These are phyloP conservation scores for Amaurobius ferox DNA, from an alignment of 2,888 invertebrate genomes.

Conservation along the genomic window DNA sequence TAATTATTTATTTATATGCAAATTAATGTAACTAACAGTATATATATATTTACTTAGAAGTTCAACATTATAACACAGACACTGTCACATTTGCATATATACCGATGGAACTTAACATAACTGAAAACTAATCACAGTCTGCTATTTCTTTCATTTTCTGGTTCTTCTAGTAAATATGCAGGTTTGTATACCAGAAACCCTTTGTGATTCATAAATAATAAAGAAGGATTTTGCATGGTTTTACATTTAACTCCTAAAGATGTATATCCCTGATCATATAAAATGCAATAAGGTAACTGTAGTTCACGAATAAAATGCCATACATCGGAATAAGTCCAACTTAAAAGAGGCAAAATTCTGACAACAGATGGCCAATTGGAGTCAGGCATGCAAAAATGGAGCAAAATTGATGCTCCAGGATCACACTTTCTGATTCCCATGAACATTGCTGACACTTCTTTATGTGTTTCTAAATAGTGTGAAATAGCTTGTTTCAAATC, in stretches of 20 bases:
- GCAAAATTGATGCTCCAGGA: constrained; percentile 85
- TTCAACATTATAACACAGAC: too few relatives aligned
- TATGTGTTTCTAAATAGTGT: constrained; percentile 80
- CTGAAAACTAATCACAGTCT: not conserved
- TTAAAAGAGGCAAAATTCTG: constrained; percentile 90
- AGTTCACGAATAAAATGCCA: constrained; percentile 91
- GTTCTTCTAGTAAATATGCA: constrained; percentile 31
- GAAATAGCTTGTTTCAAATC: constrained; percentile 85
- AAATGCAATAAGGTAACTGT: constrained; percentile 90
- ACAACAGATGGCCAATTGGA: constrained; percentile 92
- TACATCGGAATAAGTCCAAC: constrained; percentile 93
- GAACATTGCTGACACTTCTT: constrained; percentile 86
- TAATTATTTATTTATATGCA: too few relatives aligned
- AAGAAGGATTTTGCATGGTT: constrained; percentile 22
- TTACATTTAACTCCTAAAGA: constrained; percentile 29
- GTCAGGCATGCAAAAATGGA: constrained; percentile 87
- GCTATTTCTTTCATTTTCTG: constrained; percentile 20
- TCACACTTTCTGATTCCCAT: constrained; percentile 95
- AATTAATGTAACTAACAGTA: too few relatives aligned
- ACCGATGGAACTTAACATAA: too few relatives aligned
- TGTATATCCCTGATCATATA: constrained; percentile 90
- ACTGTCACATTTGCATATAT: too few relatives aligned
- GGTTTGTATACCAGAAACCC: constrained; percentile 32
- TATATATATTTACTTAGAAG: too few relatives aligned
- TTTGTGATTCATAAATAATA: not conserved